phyloP scores from a whole-genome alignment of 2,888 invertebrate species.

The Artemia sinica region DNA sequence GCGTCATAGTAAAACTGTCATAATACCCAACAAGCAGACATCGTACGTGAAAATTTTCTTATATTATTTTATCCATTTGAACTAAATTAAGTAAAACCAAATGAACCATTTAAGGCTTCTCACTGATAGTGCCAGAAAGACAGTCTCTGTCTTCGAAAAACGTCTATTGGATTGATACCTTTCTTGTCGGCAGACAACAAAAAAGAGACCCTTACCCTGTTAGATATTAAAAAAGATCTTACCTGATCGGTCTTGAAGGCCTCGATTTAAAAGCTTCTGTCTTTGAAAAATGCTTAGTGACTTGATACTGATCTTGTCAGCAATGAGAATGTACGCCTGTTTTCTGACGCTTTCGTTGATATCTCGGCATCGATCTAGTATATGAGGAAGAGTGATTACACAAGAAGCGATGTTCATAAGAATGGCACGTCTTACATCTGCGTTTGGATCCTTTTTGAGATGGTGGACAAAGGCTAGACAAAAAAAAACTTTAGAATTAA shows the following conservation, averaged over 20 bases:
- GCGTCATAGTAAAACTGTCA: no score
- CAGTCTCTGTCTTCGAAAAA: no score
- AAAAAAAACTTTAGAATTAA: conserved; percentile 13
- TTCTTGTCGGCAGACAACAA: no score
- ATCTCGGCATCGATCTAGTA: conserved; percentile 55
- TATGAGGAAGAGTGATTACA: conserved; percentile 47
- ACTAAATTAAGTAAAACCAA: no score
- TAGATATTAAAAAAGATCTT: conserved; percentile 22
- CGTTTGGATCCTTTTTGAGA: conserved; percentile 52
- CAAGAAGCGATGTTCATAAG: conserved; percentile 55
- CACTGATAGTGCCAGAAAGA: no score
- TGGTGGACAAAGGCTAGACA: conserved; percentile 45
- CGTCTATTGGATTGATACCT: no score
- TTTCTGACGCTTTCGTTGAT: conserved; percentile 55
- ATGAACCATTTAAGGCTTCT: no score
- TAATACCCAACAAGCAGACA: no score
- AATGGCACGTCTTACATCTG: conserved; percentile 51
- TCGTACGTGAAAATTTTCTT: no score
- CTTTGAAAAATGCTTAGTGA: conserved; percentile 47
- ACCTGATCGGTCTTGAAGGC: conserved; percentile 44
- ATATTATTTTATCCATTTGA: no score
- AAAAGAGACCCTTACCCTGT: no score
- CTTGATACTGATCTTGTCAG: conserved; percentile 38
- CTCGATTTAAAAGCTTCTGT: conserved; percentile 42
- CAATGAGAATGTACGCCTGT: conserved; percentile 38